These are phyloP conservation scores for Mola mola DNA, from an alignment of 2,113 vertebrate genomes.

Conservation along the genomic window DNA sequence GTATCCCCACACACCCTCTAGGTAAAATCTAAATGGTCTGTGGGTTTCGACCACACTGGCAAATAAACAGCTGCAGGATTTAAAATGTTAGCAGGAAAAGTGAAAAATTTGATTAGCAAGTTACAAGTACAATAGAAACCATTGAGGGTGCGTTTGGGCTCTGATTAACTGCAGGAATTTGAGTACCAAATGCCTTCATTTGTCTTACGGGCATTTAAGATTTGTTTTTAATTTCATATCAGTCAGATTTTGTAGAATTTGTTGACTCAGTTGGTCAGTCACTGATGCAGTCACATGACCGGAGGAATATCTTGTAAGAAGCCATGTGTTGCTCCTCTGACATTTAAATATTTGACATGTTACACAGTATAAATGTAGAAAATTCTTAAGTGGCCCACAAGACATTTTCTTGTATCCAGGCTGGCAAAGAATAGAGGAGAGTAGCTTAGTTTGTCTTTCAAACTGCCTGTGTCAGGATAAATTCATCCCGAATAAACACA, in stretches of 20 bases:
- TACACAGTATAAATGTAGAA: slow-evolving; percentile 36
- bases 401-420: slow-evolving; percentile 11
- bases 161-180: neutral
- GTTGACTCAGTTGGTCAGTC: slow-evolving; percentile 2
- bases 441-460: slow-evolving; percentile 7
- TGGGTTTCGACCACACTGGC: neutral
- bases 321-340: no score
- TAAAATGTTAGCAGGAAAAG: slow-evolving; percentile 1
- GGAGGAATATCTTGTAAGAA: neutral
- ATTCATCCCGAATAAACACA: neutral
- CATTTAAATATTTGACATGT: slow-evolving; percentile 7
- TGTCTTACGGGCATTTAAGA: slow-evolving; percentile 3
- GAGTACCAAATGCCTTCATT: slow-evolving; percentile 11
- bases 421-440: slow-evolving; percentile 16
- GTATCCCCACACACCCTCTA: neutral
- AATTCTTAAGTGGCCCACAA: neutral
- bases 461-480: neutral
- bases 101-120: neutral
- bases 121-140: neutral
- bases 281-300: slow-evolving; percentile 35
- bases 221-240: no score
- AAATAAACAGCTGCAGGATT: slow-evolving; percentile 1
- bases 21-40: neutral
- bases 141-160: neutral
- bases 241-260: neutral